These are phyloP conservation scores for Aleiodes leptofemur DNA, from an alignment of 2,888 invertebrate genomes.

Conservation along the genomic window DNA sequence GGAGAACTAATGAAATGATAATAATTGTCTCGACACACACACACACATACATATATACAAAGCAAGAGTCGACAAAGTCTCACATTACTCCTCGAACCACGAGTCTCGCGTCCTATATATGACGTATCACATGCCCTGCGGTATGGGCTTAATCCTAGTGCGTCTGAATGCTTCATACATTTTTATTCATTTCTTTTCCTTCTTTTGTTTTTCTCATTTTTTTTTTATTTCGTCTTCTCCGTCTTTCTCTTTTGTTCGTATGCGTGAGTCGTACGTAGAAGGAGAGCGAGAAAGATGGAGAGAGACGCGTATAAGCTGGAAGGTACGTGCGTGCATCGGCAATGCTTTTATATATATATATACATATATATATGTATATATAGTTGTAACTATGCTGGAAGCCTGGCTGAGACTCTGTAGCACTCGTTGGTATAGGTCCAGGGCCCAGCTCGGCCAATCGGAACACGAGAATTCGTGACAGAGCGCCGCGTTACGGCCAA, in stretches of 20 bases:
- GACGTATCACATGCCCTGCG: conserved; percentile 63
- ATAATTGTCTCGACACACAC: conserved; percentile 5
- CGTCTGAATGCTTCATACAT: conserved; percentile 25
- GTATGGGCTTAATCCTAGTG: conserved; percentile 45
- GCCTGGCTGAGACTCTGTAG: conserved; percentile 57
- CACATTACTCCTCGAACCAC: conserved; percentile 23
- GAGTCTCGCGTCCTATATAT: conserved; percentile 45
- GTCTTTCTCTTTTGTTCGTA: conserved; percentile 39
- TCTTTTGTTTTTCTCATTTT: conserved; percentile 26
- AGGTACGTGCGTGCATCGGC: conserved; percentile 50
- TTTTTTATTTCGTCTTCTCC: conserved; percentile 34
- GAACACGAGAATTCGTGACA: conserved; percentile 72
- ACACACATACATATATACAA: too few species aligned
- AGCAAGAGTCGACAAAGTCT: conserved; percentile 6
- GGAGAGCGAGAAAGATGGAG: not conserved
- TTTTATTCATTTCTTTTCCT: conserved; percentile 11
- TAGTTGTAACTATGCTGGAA: conserved; percentile 27
- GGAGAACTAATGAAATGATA: not conserved
- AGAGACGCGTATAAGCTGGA: conserved; percentile 43
- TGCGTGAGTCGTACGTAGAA: conserved; percentile 45
- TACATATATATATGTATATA: not conserved
- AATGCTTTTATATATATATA: too few species aligned
- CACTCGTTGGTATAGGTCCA: conserved; percentile 73
- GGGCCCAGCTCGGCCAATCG: conserved; percentile 74
- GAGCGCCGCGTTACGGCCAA: conserved; percentile 69